Percentiles rank a stretch among this genome's conserved stretches.
phyloP scores from a whole-genome alignment of 2,888 invertebrate genomes.

The Phyto melanocephala region DNA sequence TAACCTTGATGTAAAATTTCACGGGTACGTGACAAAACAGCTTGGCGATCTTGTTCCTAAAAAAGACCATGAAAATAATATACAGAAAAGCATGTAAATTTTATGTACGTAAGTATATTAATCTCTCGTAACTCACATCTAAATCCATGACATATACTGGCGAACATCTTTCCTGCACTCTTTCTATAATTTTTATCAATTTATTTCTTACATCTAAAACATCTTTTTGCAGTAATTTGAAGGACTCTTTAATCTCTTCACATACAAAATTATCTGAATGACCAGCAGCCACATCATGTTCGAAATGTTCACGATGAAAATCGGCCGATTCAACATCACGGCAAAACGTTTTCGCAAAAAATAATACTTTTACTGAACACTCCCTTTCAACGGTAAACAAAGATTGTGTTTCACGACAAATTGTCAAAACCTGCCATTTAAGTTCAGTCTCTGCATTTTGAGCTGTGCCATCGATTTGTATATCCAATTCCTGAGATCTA shows the following conservation, averaged over 20 bases:
- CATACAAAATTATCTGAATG: slow-evolving; percentile 80
- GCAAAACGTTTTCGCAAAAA: slow-evolving; percentile 88
- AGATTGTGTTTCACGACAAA: slow-evolving; percentile 89
- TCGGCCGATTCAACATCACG: slow-evolving; percentile 83
- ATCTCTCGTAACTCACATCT: slow-evolving; percentile 50
- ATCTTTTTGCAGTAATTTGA: slow-evolving; percentile 81
- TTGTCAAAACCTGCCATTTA: slow-evolving; percentile 78
- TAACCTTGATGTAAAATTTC: slow-evolving; percentile 92
- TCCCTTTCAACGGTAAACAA: slow-evolving; percentile 89
- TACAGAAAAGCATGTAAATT: background rate
- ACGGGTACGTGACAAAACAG: slow-evolving; percentile 83
- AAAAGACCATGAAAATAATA: background rate
- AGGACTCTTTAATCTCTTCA: slow-evolving; percentile 82
- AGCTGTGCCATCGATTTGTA: slow-evolving; percentile 74
- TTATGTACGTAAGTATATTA: background rate
- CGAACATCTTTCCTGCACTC: slow-evolving; percentile 76
- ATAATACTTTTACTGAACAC: slow-evolving; percentile 87
- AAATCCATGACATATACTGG: slow-evolving; percentile 74
- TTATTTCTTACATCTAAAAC: slow-evolving; percentile 77
- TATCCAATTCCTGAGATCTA: slow-evolving; percentile 78
- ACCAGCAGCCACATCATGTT: slow-evolving; percentile 74
- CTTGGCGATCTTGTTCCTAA: slow-evolving; percentile 80
- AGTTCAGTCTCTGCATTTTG: slow-evolving; percentile 73
- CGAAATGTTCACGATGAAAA: slow-evolving; percentile 79
- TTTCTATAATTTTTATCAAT: slow-evolving; percentile 77